phyloP scores from a whole-genome alignment of 2,113 vertebrate genomes.

The Meriones unguiculatus region DNA sequence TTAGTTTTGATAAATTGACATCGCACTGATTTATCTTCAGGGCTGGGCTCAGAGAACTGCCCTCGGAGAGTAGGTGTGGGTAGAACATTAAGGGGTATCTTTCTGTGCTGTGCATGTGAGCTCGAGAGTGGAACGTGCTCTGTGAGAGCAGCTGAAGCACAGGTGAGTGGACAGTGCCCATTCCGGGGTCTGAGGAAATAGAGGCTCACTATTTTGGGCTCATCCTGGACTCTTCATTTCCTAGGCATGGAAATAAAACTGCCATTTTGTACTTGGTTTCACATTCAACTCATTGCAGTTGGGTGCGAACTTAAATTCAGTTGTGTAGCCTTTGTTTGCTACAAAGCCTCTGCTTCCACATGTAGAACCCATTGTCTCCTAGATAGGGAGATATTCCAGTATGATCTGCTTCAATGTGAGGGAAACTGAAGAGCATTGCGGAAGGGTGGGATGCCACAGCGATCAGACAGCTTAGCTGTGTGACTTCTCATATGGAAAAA shows the following conservation, averaged over 20 bases:
- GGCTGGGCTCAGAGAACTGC: not conserved
- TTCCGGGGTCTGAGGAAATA: not conserved
- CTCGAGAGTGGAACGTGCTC: not conserved
- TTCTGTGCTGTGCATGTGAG: not conserved
- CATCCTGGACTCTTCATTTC: not conserved
- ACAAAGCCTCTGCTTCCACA: not conserved
- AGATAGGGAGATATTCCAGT: not conserved
- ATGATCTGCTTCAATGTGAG: not conserved
- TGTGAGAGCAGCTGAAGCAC: not conserved
- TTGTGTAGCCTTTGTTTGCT: not conserved
- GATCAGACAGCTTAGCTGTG: not conserved
- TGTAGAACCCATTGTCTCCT: not conserved
- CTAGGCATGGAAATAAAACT: not conserved
- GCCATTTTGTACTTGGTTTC: not conserved
- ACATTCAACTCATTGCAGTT: not conserved
- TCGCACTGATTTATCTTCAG: not conserved
- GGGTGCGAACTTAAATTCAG: not conserved
- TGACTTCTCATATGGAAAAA: constrained; percentile 3
- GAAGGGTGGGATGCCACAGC: not conserved
- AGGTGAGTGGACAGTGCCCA: not conserved
- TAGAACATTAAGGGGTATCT: not conserved
- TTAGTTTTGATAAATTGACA: not conserved
- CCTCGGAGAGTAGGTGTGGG: not conserved
- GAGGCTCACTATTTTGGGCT: not conserved
- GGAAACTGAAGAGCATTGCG: not conserved